A percentile compares a stretch with the other conserved stretches of the same genome.
These are phyloP conservation scores for Sebastes vulpes DNA, from an alignment of 2,797 vertebrate genomes.

Conservation along the genomic window DNA sequence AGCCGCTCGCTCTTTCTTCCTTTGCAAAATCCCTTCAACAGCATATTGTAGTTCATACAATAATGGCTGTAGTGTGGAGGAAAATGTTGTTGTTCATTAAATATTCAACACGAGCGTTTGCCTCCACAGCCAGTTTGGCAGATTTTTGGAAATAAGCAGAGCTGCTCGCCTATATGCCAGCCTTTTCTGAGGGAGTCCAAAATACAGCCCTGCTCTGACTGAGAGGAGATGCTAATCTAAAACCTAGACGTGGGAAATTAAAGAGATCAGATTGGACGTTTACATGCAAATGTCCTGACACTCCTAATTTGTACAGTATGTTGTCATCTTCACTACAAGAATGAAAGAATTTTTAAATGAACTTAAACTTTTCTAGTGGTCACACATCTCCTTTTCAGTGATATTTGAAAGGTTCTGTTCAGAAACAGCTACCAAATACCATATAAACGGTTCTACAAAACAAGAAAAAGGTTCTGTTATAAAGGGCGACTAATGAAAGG, in stretches of 20 bases:
- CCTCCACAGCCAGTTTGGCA: constrained; percentile 11
- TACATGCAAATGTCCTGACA: background rate
- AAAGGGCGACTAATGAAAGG: background rate
- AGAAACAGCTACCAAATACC: background rate
- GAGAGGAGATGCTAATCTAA: background rate
- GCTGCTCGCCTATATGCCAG: background rate
- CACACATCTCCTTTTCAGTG: background rate
- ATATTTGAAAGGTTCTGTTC: background rate
- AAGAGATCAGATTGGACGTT: background rate
- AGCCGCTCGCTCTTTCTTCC: background rate
- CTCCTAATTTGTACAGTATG: background rate
- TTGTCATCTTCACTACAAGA: background rate
- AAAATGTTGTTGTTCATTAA: constrained; percentile 27
- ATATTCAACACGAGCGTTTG: constrained; percentile 28
- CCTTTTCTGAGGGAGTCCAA: background rate
- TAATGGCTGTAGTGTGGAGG: constrained; percentile 12
- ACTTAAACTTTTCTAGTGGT: background rate
- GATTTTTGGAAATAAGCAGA: background rate
- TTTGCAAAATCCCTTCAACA: constrained; percentile 11
- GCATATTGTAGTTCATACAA: constrained; percentile 14
- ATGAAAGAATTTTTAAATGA: background rate
- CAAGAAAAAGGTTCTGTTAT: background rate
- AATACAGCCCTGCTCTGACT: background rate
- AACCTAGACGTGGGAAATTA: background rate
- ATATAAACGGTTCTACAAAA: background rate